phyloP scores from a whole-genome alignment of 1,140 invertebrate genomes.

The Dicyema japonicum region DNA sequence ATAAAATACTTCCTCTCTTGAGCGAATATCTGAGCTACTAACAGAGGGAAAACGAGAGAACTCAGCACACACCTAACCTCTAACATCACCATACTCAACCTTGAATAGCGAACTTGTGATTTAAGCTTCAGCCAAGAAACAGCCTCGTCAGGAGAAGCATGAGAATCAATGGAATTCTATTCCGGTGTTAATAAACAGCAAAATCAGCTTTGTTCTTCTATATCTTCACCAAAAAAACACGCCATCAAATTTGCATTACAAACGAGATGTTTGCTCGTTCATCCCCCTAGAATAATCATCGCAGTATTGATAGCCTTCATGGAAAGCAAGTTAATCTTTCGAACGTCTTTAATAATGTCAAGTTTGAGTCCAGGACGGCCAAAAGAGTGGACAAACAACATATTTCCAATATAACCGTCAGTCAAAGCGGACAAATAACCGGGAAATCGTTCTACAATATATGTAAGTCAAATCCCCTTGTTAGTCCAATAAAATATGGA shows the following conservation, averaged over 20 bases:
- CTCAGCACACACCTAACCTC: constrained; percentile 55
- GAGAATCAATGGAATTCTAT: constrained; percentile 85
- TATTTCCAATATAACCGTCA: constrained; percentile 86
- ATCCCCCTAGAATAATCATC: constrained; percentile 84
- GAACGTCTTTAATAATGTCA: constrained; percentile 67
- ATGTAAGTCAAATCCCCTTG: constrained; percentile 19
- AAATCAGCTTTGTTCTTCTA: too few species aligned
- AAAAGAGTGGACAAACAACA: constrained; percentile 58
- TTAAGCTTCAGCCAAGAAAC: constrained; percentile 84
- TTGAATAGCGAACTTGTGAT: constrained; percentile 2
- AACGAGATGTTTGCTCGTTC: constrained; percentile 91
- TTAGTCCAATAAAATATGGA: constrained; percentile 93
- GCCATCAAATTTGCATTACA: constrained; percentile 28
- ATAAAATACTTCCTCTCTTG: constrained; percentile 8
- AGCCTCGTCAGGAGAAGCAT: constrained; percentile 80
- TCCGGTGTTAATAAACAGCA: constrained; percentile 78
- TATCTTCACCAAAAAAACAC: too few species aligned
- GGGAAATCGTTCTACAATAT: constrained; percentile 50
- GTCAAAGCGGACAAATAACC: constrained; percentile 77
- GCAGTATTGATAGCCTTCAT: constrained; percentile 60
- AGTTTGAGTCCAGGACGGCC: constrained; percentile 56
- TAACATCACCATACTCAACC: too few species aligned
- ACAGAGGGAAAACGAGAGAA: constrained; percentile 64
- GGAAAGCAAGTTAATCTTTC: constrained; percentile 62
- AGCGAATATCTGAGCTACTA: constrained; percentile 81